Base-by-base conservation (phyloP, 2,888 invertebrate genomes). In the Tortrix viridana region DNA sequence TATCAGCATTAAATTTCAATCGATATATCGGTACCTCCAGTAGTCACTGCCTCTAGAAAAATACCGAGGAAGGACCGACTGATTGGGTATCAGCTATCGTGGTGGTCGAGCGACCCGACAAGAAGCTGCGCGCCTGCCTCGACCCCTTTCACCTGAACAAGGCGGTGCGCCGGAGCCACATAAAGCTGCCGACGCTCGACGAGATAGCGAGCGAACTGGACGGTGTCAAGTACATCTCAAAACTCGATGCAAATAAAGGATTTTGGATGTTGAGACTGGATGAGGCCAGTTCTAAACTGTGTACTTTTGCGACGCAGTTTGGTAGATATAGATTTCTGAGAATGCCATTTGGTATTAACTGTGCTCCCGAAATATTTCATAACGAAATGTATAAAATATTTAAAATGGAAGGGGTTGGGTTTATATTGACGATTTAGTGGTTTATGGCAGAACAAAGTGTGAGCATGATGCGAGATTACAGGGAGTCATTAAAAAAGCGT, bases 321-420 rank as follows among this genome's bases (percentile, higher is more conserved):
- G 58, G 60, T 4, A 52, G 60, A 12, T 67, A 52, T 18, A n/a
- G 67, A 19, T 67, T 62, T 23, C 38, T 67, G 9, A 23, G 65
- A n/a, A 32, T 67, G 57, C 65, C 63, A 0, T 67, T 67, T 53
- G 66, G 64, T 6, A 58, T 67, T 9, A 60, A 32, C 20, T 59
- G 52, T 14, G 66, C 62, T 1, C 44, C 60, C 3, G 63, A 67
- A 53, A 52, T 68, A 6, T 65, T 68, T 60, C 66, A 68, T 37
- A 59, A 64, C 19, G 61, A 58, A 52, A 68, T 68, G 66, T 26
- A n/a, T 12, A 68, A 66, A 63, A 63, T 65, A 14, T 68, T 68
- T 50, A 38, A 32, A 9, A 62, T 41, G 44, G 38, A 56, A 26
- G 68, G 66, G 1, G 65, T 65, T 3, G 66, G 16, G 41, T 65